Evolutionary conservation across 1,140 invertebrate species (phyloP).

Genomic region (Linepithema humile): DNA sequence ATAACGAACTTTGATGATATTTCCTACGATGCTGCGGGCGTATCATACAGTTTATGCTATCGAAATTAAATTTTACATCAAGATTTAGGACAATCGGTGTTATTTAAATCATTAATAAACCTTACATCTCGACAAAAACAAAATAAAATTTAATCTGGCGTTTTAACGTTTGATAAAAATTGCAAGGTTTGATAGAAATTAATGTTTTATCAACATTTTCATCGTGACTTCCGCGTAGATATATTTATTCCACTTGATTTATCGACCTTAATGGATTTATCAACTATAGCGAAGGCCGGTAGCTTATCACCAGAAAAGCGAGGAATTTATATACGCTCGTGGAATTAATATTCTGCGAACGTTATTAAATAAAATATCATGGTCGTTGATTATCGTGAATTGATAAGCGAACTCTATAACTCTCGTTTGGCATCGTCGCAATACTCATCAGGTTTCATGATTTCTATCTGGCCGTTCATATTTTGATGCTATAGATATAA

Average conservation of each 20-base stretch:
- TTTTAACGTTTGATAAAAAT: not conserved
- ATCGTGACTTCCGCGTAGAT: not conserved
- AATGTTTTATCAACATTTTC: not conserved
- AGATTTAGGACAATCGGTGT: not conserved
- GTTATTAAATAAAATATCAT: slow-evolving; percentile 10
- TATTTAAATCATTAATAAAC: not conserved
- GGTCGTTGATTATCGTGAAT: not conserved
- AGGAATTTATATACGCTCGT: not conserved
- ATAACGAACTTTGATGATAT: slow-evolving; percentile 22
- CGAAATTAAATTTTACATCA: not conserved
- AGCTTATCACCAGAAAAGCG: not conserved
- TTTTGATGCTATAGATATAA: not conserved
- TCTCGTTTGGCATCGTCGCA: not conserved
- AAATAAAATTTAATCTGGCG: not conserved
- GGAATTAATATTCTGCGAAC: slow-evolving; percentile 10
- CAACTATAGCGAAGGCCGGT: not conserved
- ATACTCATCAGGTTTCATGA: not conserved
- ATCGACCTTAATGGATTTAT: slow-evolving; percentile 19
- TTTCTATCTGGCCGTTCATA: not conserved
- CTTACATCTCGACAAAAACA: not conserved
- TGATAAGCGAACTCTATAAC: not conserved
- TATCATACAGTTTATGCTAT: not conserved
- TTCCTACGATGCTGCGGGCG: not conserved
- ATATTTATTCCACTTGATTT: not conserved
- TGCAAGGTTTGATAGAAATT: not conserved